Evolutionary conservation across 1,140 invertebrate species (phyloP), one percentile per base, ranked within the genome.

Genomic region (Cepaea nemoralis): DNA sequence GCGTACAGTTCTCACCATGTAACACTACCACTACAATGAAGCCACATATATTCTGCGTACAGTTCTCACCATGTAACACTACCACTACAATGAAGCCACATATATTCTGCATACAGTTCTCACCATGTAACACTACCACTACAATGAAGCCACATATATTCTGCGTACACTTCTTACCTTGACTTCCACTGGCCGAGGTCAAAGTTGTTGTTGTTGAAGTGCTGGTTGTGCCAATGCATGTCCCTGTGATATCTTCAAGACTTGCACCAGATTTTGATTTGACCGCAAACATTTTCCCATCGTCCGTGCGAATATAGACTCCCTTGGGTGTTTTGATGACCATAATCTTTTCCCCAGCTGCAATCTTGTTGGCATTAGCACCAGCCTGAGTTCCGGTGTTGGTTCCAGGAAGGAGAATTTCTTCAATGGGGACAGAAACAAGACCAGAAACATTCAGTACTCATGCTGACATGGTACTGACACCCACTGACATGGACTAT

Each of bases 281-380:
- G 81, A 98, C 97, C 24, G 97, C 96, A 87, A 98, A 97, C 81
- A 98, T 97, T 92, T 97, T 97, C 24, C 97, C 96, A 87, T 96
- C 97, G 88, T 97, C 96, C 33, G 98, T 92, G 84, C 98, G 95
- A 94, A 99, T 96, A 90, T 98, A 98, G 81, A 98, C 97, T 45
- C 97, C 97, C 92, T 98, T 98, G 0, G 96, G 95, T 27, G 96
- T 98, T 90, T 97, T 97, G 1, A 99, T 93, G 5, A 99, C 96
- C 93, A 98, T 95, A 0, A 99, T 96, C 85, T 96, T 94, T 90
- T 98, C 96, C 0, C 97, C 97, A 8, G 96, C 95, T 90, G 97
- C 97, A 27, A 99, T 92, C 50, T 86, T 88, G 59, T 87, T 87
- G 1, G 50, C 31, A 95, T 80, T 96, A 97, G 67, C 33, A 94